Evolutionary conservation across 53 echinoderm and acorn worm genomes (phyloP).

Genomic region (Luidia sarsii): DNA sequence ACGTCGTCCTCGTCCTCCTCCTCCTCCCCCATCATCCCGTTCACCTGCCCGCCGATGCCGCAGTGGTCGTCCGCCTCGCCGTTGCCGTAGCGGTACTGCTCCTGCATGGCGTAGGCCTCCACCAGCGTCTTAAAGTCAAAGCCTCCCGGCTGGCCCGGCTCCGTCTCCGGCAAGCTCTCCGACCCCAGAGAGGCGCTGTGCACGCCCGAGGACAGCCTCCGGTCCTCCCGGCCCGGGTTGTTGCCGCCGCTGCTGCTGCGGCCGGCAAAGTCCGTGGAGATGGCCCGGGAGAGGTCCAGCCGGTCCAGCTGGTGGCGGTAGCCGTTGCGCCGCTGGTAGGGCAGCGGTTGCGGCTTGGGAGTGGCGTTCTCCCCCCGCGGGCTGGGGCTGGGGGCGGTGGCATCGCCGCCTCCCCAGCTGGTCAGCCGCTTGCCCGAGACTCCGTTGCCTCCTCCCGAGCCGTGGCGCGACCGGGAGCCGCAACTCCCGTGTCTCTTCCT

Average conservation of each 20-base stretch:
- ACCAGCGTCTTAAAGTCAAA: constrained; percentile 42
- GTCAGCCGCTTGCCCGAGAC: neutral
- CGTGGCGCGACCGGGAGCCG: constrained; percentile 8
- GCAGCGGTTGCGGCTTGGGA: neutral
- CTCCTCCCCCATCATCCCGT: constrained; percentile 6
- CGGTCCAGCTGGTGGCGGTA: constrained; percentile 34
- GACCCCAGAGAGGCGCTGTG: constrained; percentile 25
- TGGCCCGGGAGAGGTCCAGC: constrained; percentile 38
- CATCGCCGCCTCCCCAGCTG: constrained; percentile 3
- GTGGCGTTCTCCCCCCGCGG: neutral
- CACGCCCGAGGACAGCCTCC: constrained; percentile 30
- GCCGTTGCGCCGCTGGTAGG: constrained; percentile 18
- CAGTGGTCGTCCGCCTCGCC: too few species aligned
- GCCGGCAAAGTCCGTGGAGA: constrained; percentile 27
- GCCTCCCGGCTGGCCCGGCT: constrained; percentile 5
- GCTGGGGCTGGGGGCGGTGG: neutral
- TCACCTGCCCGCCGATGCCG: too few species aligned
- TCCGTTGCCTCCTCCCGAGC: constrained; percentile 15
- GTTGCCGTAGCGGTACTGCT: constrained; percentile 37
- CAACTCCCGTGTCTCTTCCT: constrained; percentile 30
- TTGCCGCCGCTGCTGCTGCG: neutral
- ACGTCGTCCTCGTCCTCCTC: constrained; percentile 42
- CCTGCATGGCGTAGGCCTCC: constrained; percentile 39
- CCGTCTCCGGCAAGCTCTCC: neutral
- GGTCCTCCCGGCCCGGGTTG: constrained; percentile 7